Base-by-base conservation (phyloP, 2,113 vertebrate genomes). In the Sapajus apella region DNA sequence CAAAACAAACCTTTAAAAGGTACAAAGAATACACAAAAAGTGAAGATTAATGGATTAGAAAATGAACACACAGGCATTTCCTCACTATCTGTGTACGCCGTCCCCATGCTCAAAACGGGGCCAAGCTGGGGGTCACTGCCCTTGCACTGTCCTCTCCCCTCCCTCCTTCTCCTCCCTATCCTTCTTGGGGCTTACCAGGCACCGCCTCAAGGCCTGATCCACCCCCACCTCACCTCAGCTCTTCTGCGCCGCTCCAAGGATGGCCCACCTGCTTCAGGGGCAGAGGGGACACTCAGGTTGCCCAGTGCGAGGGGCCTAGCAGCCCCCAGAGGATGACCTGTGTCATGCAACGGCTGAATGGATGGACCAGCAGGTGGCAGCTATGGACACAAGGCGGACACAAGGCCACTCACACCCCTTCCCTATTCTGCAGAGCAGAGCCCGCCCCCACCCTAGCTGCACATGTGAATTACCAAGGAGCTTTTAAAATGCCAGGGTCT, bases 321-420 rank as follows among this genome's bases (percentile, higher is more conserved):
- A 94, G 66, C 21, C 56, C 17, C 16, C 27, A 8, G 23, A 37
- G 58, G 43, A 32, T 56, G 32, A 6, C 23, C 23, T 14, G 7
- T 11, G 18, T 27, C 3, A 1, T 0, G 9, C 5, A 32, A 32
- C 0, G 0, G 70, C 72, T 88, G 70, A n/a, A n/a, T 17, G 35
- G n/a, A 12, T 5, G 5, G 66, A 37, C 45, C 20, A 27, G 16
- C 8, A 0, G 27, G 82, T 7, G 8, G 12, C 35, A 14, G 45
- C 32, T 40, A 75, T 35, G 47, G 27, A 55, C 3, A 5, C 17
- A 64, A 13, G 50, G 14, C 30, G 30, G 64, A 66, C 81, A 40
- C n/a, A 40, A n/a, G 30, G 10, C 80, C 58, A 27, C 18, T 37
- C 35, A 7, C 45, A 20, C 35, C 40, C 55, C 37, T 9, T 17